Percentiles rank a stretch among this genome's conserved stretches.
These are phyloP conservation scores for Macrosteles quadrilineatus DNA, from an alignment of 1,140 invertebrate genomes.

Conservation along the genomic window DNA sequence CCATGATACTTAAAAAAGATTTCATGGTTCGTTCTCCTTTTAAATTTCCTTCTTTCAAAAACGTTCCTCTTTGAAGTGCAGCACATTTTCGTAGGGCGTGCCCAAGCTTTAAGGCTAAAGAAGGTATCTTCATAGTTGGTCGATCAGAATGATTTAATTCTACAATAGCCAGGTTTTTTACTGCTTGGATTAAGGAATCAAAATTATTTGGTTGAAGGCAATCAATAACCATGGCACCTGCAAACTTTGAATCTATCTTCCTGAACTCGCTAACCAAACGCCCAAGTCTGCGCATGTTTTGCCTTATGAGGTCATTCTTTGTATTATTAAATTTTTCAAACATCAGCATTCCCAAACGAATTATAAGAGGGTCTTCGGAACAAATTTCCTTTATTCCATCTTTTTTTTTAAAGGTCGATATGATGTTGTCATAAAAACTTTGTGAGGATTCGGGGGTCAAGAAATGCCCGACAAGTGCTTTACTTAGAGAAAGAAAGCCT, in stretches of 20 bases:
- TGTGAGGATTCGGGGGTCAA: no score
- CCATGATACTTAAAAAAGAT: background rate
- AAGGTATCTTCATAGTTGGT: background rate
- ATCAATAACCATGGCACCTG: background rate
- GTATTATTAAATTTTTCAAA: background rate
- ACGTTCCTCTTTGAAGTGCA: background rate
- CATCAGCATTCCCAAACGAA: conserved; percentile 59
- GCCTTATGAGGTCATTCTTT: background rate
- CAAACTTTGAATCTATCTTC: background rate
- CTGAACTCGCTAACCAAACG: background rate
- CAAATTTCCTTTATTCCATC: no score
- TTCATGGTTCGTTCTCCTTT: background rate
- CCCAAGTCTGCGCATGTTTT: background rate
- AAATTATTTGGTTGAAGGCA: background rate
- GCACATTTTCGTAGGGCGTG: background rate
- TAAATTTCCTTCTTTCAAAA: background rate
- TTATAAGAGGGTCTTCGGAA: conserved; percentile 54
- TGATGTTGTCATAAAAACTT: no score
- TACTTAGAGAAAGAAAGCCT: no score
- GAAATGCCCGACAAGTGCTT: no score
- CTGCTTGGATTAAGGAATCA: background rate
- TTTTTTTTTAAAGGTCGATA: no score
- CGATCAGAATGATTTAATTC: background rate
- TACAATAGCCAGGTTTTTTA: background rate
- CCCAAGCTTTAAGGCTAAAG: background rate